Conservation (phyloP, 2,888 invertebrate species). For the Empis livida region DNA sequence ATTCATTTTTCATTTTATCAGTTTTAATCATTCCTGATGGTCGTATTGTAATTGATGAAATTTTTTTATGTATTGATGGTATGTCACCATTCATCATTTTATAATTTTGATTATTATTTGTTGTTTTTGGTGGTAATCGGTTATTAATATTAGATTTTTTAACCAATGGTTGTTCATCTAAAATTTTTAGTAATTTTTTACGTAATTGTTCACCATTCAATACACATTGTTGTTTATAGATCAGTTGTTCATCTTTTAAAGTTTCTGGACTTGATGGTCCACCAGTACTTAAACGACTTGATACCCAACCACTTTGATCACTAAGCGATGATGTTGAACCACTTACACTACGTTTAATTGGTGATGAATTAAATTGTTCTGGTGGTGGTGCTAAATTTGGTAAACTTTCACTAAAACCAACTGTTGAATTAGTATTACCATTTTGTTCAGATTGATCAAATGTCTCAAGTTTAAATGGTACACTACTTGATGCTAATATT, state of each 20-base stretch:
- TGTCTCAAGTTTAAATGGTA: conserved; percentile 50
- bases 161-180: conserved; percentile 25
- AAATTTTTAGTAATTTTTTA: conserved; percentile 48
- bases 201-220: conserved; percentile 53
- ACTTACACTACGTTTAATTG: conserved; percentile 33
- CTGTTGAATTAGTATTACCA: conserved; percentile 23
- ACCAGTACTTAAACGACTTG: conserved; percentile 55
- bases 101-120: conserved; percentile 14
- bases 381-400: conserved; percentile 56
- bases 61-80: conserved; percentile 26
- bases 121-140: conserved; percentile 3
- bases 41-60: conserved; percentile 26
- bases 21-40: conserved; percentile 25
- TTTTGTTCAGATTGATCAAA: conserved; percentile 22
- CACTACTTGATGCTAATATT: conserved; percentile 43
- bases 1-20: conserved; percentile 21
- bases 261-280: conserved; percentile 49
- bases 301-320: conserved; percentile 81
- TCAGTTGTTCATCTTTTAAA: conserved; percentile 18
- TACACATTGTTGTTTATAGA: conserved; percentile 24
- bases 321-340: conserved; percentile 56
- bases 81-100: conserved; percentile 15
- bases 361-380: conserved; percentile 45
- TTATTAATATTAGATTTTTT: neutral
- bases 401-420: conserved; percentile 54